Percentiles rank a stretch among this genome's conserved stretches.
Evolutionary conservation across 64 coral and sea anemone species (phyloP).

Genomic region (Actinia tenebrosa): DNA sequence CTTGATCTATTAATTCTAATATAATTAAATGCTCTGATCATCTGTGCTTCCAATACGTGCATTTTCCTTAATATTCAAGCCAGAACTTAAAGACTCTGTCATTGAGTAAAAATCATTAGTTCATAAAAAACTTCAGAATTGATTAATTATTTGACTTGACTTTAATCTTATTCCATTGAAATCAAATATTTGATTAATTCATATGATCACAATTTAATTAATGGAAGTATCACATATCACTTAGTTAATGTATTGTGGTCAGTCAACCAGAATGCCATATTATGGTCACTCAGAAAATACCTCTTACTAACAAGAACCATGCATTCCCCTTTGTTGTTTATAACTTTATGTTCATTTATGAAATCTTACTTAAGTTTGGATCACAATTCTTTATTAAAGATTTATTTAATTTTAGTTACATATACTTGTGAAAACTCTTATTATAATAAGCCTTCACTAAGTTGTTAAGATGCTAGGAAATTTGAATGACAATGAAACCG

Average conservation of each 20-base stretch:
- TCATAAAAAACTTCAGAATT: background rate
- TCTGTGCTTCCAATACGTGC: background rate
- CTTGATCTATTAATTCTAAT: background rate
- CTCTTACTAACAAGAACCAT: background rate
- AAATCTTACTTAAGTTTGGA: background rate
- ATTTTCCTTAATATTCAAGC: background rate
- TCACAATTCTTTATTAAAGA: background rate
- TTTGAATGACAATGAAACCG: background rate
- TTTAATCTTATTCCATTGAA: background rate
- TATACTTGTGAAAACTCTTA: background rate
- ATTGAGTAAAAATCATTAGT: background rate
- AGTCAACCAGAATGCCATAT: background rate
- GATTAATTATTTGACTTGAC: background rate
- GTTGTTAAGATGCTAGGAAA: background rate
- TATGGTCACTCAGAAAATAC: background rate
- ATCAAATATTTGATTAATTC: constrained; percentile 7
- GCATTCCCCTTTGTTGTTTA: background rate
- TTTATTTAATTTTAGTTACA: background rate
- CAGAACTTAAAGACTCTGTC: background rate
- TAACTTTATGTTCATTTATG: background rate
- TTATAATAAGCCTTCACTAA: background rate
- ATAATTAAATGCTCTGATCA: background rate
- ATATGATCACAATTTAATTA: constrained; percentile 5
- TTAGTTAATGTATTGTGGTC: background rate
- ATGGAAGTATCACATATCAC: background rate